Conservation (phyloP, 2,113 vertebrate species). For the Takifugu bimaculatus region DNA sequence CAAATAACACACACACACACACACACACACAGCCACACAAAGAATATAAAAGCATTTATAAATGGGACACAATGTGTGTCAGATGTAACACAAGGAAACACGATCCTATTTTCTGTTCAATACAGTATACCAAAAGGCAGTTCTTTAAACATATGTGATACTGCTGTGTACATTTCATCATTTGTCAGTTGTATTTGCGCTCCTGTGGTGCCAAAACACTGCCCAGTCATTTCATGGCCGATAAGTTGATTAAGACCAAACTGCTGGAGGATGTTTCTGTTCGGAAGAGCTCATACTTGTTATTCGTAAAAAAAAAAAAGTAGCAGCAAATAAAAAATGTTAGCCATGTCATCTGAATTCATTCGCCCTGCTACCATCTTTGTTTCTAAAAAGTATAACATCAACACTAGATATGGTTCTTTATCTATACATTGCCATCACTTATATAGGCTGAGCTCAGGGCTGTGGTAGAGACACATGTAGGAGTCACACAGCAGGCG, state of each 20-base stretch:
- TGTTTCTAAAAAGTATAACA: too few relatives aligned
- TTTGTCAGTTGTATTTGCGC: neutral
- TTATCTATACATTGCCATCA: conserved; percentile 33
- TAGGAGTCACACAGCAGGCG: conserved; percentile 81
- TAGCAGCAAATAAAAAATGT: too few relatives aligned
- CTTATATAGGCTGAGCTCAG: conserved; percentile 80
- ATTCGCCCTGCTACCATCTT: too few relatives aligned
- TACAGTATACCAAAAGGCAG: neutral
- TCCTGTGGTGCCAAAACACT: neutral
- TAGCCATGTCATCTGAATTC: too few relatives aligned
- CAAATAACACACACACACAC: too few relatives aligned
- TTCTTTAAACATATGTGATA: neutral
- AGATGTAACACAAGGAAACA: too few relatives aligned
- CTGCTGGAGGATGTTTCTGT: neutral
- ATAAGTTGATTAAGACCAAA: neutral
- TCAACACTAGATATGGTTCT: too few relatives aligned
- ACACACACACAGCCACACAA: neutral
- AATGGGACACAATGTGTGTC: too few relatives aligned
- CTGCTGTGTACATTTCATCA: neutral
- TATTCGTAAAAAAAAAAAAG: too few relatives aligned
- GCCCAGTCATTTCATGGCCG: neutral
- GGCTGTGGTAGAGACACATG: conserved; percentile 84
- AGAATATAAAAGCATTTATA: too few relatives aligned
- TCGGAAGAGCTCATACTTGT: neutral
- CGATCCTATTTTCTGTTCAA: conserved; percentile 1